These are phyloP conservation scores for Actinemys pallida DNA, from an alignment of 2,113 vertebrate genomes.

Conservation along the genomic window DNA sequence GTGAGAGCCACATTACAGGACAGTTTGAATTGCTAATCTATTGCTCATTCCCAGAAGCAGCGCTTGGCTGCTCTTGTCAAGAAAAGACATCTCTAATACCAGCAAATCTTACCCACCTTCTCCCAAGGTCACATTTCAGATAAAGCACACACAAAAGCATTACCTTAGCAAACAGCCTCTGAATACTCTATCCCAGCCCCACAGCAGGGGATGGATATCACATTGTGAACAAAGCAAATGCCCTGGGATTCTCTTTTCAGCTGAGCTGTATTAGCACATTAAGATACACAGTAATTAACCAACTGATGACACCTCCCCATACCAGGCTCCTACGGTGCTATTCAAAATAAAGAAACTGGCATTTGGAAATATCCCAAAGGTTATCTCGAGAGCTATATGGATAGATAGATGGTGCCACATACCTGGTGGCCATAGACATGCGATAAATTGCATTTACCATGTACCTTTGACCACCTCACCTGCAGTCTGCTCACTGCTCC, in stretches of 20 bases:
- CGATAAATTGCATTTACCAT: neutral
- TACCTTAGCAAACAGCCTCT: neutral
- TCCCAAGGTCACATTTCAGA: slow-evolving; percentile 45
- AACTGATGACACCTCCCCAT: neutral
- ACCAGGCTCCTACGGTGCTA: neutral
- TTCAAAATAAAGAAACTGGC: neutral
- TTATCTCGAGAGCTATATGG: neutral
- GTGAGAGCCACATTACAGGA: neutral
- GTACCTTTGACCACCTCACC: neutral
- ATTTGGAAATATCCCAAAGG: neutral
- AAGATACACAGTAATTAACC: neutral
- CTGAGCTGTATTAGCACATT: neutral
- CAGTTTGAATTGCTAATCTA: slow-evolving; percentile 15
- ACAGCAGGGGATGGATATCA: neutral
- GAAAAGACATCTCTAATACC: slow-evolving; percentile 31
- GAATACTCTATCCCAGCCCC: neutral
- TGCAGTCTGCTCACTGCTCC: neutral
- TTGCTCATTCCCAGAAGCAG: neutral
- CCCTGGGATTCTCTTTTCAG: slow-evolving; percentile 28
- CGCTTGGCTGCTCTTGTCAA: neutral
- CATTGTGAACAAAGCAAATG: neutral
- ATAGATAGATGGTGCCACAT: neutral
- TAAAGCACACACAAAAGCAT: slow-evolving; percentile 21
- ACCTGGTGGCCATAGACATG: neutral
- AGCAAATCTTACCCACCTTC: slow-evolving; percentile 10